Evolutionary conservation across 2,797 vertebrate genomes (phyloP), one percentile per base, ranked within the genome.

Genomic region (Catostomus latipinnis): DNA sequence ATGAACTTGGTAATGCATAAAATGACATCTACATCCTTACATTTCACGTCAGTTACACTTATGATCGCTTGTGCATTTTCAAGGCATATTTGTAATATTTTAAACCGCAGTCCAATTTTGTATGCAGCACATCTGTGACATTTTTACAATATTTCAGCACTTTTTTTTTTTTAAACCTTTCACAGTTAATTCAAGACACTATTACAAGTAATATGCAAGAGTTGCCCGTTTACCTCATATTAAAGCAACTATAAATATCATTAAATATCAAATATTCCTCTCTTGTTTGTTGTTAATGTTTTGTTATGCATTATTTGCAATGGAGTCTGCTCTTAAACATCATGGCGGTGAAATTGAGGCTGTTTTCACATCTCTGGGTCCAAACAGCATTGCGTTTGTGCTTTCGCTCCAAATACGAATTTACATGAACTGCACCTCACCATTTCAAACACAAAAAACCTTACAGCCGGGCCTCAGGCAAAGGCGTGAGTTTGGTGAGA

Each of bases 181-280:
- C 53, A 45, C 56, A 68, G 6, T 72, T 50, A 50, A 50, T 60
- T 61, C 16, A 49, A 58, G 13, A 68, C 53, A 77, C 54, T 68
- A 56, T 56, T 57, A 61, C 56, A 61, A 50, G 34, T 68, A 76
- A 49, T 77, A 69, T 70, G 66, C 75, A 70, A 53, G 18, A 13
- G n/a, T 56, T 78, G 49, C 67, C 66, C 71, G 56, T 54, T 71
- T 78, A 70, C 76, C 34, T 78, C 66, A 52, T 16, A 13, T 65
- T 50, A 34, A 34, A 34, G 34, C 4, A 34, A 34, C 34, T 34
- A 34, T 61, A 61, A 68, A 60, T 60, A 53, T 77, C 18, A 61
- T 52, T 53, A 70, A 78, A 70, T 69, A 62, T 16, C 18, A 70
- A 5, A 0, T 61, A 52, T 49, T 2, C 2, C 66, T 60, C 16